Conservation (phyloP, 2,797 vertebrate genomes). For the Takifugu rubripes region DNA sequence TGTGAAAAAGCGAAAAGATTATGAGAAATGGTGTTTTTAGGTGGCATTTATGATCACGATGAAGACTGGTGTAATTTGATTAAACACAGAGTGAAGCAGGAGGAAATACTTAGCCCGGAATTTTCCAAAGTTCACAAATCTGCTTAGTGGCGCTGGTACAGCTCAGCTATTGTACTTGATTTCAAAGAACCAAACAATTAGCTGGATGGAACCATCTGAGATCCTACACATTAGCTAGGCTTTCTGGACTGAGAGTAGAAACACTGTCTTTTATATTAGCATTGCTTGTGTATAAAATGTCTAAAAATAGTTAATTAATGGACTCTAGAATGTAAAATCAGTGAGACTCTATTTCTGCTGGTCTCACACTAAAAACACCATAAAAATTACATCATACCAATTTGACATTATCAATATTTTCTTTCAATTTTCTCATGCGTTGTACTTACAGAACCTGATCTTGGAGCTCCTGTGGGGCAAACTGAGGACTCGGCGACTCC, state of each 20-base stretch:
- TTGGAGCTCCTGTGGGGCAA: conserved; percentile 16
- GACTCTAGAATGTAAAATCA: too few species aligned
- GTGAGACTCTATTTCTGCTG: too few species aligned
- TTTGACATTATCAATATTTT: too few species aligned
- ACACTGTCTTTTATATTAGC: neutral
- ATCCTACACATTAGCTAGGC: neutral
- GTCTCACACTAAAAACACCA: too few species aligned
- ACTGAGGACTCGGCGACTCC: conserved; percentile 26
- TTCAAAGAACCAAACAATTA: neutral
- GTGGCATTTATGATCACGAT: too few species aligned
- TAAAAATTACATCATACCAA: too few species aligned
- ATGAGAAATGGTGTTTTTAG: too few species aligned
- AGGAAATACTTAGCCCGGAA: neutral
- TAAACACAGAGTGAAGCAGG: neutral
- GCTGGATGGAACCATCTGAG: too few species aligned
- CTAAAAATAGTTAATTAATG: too few species aligned
- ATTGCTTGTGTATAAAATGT: too few species aligned
- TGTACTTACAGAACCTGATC: conserved; percentile 42
- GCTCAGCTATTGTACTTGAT: neutral
- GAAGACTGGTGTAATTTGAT: neutral
- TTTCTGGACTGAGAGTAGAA: neutral
- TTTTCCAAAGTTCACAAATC: neutral
- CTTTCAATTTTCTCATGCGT: conserved; percentile 8
- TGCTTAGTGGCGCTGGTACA: too few species aligned
- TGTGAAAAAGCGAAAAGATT: too few species aligned